A percentile compares a stretch with the other conserved stretches of the same genome.
These are phyloP conservation scores for Muricea muricata DNA, from an alignment of 92 coral and sea anemone species.

Conservation along the genomic window DNA sequence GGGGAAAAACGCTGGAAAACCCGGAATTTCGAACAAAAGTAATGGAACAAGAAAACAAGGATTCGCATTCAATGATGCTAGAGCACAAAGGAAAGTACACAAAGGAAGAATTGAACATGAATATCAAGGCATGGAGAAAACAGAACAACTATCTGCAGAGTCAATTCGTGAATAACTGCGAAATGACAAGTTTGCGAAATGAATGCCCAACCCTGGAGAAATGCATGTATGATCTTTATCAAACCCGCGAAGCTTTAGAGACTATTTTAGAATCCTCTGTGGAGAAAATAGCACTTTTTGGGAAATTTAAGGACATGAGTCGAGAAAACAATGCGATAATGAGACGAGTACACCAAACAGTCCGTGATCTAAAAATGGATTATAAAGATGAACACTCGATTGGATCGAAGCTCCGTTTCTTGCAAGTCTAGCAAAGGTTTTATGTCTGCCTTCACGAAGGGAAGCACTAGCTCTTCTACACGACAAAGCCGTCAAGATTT, in stretches of 20 bases:
- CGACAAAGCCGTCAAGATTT: conserved; percentile 42
- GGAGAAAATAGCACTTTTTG: conserved; percentile 32
- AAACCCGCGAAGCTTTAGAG: conserved; percentile 41
- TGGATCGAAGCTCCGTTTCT: not conserved
- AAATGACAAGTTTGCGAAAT: conserved; percentile 6
- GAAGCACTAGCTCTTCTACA: conserved; percentile 10
- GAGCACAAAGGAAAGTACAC: not conserved
- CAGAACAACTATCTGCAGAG: conserved; percentile 28
- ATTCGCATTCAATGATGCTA: not conserved
- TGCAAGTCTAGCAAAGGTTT: not conserved
- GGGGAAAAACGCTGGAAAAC: not conserved
- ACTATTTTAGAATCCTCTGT: not conserved
- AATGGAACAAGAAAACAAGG: not conserved
- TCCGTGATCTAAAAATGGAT: conserved; percentile 25
- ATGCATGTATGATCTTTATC: not conserved
- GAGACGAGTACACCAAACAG: conserved; percentile 41
- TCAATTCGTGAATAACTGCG: conserved; percentile 16
- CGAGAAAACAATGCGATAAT: conserved; percentile 37
- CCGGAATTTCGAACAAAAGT: not conserved
- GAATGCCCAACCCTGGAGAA: conserved; percentile 42
- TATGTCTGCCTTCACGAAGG: not conserved
- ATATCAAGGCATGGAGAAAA: conserved; percentile 37
- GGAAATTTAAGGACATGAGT: conserved; percentile 39
- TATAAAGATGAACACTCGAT: not conserved
- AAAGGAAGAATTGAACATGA: not conserved